Base-by-base conservation (phyloP, 2,888 invertebrate species). In the Cremastinae sp. region DNA sequence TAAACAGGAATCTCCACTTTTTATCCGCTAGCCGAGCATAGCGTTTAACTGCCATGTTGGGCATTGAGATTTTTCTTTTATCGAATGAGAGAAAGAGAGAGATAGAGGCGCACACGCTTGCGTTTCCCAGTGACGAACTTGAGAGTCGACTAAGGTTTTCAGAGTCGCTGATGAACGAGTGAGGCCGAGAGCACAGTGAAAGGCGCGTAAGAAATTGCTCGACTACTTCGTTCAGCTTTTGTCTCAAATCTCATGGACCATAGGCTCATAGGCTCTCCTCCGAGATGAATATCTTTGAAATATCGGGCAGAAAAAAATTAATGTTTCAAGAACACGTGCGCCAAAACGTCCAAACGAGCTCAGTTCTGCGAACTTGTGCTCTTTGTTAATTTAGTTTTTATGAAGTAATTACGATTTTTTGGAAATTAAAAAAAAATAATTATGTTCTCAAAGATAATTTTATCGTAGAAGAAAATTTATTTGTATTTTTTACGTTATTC, bases 161-260 rank as follows among this genome's bases (percentile, higher is more conserved):
- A 4, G 20, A 9, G 56, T 16, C 20, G 16, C 20, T 41, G 34
- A 9, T 10, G 53, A 53, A 43, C 36, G 53, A 65, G 65, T 34
- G 20, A 51, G 51, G 41, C 41, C 41, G 18, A 18, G 53, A 64
- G 64, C 62, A 43, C 65, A 65, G 65, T 65, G 65, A 65, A 65
- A 65, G 65, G 65, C 53, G 28, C 51, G 51, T 53, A 53, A 65
- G 65, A 53, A 53, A 53, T 53, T 65, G 22, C 20, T 51, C 53
- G 65, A 16, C 22, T 28, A 51, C 18, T 53, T 53, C 28, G 41
- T 65, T 41, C 53, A 51, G 65, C 45, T 51, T 64, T 51, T 51
- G 64, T 45, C 14, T 51, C 64, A 51, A 14, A 49, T 61, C 61
- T 9, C 16, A n/a, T 43, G 22, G 65, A 22, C 64, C 53, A 38